Percentiles rank a stretch among this genome's conserved stretches.
These are phyloP conservation scores for Paramormyrops kingsleyae DNA, from an alignment of 2,113 vertebrate species.

Conservation along the genomic window DNA sequence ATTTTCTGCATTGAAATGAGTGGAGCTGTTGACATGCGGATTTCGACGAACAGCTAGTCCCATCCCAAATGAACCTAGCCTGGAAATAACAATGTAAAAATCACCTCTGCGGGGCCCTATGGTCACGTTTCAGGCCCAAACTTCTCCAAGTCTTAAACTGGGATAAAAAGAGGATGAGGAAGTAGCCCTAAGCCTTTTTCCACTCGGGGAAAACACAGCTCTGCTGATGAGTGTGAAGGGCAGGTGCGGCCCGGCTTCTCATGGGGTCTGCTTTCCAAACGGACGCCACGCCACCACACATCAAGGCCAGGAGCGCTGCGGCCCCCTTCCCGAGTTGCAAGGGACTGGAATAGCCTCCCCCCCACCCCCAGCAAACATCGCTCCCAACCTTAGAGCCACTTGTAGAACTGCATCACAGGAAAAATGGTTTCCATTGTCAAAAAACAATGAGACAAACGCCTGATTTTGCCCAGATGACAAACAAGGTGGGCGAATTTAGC, in stretches of 20 bases:
- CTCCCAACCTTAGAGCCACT: not conserved
- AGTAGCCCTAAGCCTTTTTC: not conserved
- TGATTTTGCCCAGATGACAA: no score
- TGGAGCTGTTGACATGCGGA: not conserved
- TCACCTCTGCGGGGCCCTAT: not conserved
- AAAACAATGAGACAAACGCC: not conserved
- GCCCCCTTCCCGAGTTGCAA: not conserved
- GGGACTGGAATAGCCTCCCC: not conserved
- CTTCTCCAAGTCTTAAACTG: not conserved
- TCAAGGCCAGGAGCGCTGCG: not conserved
- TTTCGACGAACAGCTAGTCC: not conserved
- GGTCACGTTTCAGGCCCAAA: not conserved
- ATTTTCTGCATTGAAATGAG: not conserved
- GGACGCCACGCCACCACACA: not conserved
- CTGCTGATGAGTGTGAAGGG: not conserved
- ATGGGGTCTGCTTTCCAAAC: not conserved
- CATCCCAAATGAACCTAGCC: not conserved
- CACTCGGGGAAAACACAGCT: not conserved
- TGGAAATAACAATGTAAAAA: not conserved
- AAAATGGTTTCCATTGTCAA: not conserved
- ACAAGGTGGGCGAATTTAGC: not conserved
- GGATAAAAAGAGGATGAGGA: not conserved
- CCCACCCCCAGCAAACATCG: no score
- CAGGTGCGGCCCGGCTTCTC: not conserved
- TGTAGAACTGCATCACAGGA: not conserved